Base-by-base conservation (phyloP, 2,888 invertebrate species). In the Prostheceraeus crozeri region DNA sequence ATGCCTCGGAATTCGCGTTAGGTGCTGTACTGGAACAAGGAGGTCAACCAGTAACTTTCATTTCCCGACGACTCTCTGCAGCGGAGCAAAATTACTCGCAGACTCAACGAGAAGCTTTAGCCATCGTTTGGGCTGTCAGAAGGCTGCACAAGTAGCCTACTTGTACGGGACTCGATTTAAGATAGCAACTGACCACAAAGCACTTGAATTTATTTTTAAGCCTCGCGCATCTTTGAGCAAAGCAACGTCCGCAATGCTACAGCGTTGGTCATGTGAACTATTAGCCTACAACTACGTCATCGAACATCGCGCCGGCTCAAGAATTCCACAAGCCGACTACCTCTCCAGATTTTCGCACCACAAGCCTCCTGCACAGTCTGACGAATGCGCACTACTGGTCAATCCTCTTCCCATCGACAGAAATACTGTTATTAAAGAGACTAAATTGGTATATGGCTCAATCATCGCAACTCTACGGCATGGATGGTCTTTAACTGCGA, bases 251-350 rank as follows among this genome's bases (percentile, higher is more conserved):
- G 14, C 45, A 40, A 40, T 40, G 14, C 33, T 33, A n/a, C 33
- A 33, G n/a, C 33, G 10, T 10, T 33, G 33, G 33, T n/a, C 33
- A n/a, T 10, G 10, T 33, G 45, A 40, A 19, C 8, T 40, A 6
- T 40, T 6, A 6, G 45, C 45, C 21, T 40, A 40, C 14, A 14
- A 40, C 6, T 40, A 40, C 21, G 45, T 14, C 14, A 40, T 40
- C n/a, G 45, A 40, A 19, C 45, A 10, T 23, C n/a, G 45, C 19
- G 6, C 45, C 21, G 45, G 45, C 45, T 6, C n/a, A 40, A 6
- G 21, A 40, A 40, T 40, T 14, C 14, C 45, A 19, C 45, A 40
- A 40, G 45, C 45, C 6, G 45, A 40, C 45, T 40, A 40, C 45
- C 45, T 40, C 19, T 40, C 45, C 19, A 40, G 45, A n/a, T 14